Conservation (phyloP, 2,888 invertebrate genomes). For the Nasonovia ribisnigri region DNA sequence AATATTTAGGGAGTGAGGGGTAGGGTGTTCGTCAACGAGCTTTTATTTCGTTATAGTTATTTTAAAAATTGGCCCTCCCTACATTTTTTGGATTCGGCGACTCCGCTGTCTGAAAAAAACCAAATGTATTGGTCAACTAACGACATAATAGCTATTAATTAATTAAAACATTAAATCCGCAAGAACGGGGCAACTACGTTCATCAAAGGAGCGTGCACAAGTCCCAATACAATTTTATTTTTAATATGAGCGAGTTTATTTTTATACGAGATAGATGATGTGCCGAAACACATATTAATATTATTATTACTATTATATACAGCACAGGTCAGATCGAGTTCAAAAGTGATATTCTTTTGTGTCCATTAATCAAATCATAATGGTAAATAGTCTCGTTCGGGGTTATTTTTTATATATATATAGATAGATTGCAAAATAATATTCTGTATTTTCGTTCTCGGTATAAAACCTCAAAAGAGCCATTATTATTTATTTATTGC, state of each 20-base stretch:
- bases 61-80: not conserved
- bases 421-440: not conserved
- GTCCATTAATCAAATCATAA: conserved; percentile 25
- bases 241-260: not conserved
- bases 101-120: not conserved
- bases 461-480: not conserved
- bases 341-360: conserved; percentile 13
- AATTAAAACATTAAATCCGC: not conserved
- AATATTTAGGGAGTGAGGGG: not conserved
- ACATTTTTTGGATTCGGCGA: no score
- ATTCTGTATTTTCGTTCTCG: not conserved
- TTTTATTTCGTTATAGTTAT: not conserved
- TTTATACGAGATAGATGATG: no score
- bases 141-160: not conserved
- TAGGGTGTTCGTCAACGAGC: not conserved
- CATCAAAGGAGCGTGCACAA: not conserved
- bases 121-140: not conserved
- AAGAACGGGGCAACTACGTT: not conserved
- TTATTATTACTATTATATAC: not conserved
- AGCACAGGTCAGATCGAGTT: not conserved
- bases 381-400: conserved; percentile 1
- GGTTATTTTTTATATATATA: not conserved
- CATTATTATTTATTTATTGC: conserved; percentile 34
- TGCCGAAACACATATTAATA: not conserved
- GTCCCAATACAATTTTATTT: not conserved